A percentile compares a stretch with the other conserved stretches of the same genome.
Conservation (phyloP, 2,113 vertebrate genomes). For the Spheniscus mendiculus region DNA sequence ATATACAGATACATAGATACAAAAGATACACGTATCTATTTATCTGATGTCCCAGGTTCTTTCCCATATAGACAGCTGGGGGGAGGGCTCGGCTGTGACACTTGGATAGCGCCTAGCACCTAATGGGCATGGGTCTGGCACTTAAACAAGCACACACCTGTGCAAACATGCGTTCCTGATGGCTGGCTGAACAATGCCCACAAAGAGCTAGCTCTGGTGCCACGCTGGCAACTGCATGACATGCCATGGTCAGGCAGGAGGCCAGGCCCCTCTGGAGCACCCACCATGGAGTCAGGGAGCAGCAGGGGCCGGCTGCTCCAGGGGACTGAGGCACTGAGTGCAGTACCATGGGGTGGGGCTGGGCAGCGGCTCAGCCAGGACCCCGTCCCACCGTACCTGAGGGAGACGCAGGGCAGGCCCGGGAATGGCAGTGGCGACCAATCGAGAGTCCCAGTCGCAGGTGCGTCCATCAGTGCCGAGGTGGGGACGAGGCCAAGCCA, state of each 20-base stretch:
- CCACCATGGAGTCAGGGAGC: background rate
- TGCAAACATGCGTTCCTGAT: rapidly evolving
- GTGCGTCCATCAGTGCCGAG: background rate
- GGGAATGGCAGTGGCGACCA: background rate
- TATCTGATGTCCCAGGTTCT: background rate
- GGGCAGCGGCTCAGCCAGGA: background rate
- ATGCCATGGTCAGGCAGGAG: background rate
- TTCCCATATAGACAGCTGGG: rapidly evolving
- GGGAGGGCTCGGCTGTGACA: background rate
- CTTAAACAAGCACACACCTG: background rate
- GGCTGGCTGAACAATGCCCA: background rate
- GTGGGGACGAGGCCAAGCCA: background rate
- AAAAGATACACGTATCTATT: rapidly evolving
- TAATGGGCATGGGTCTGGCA: background rate
- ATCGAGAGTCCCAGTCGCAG: rapidly evolving
- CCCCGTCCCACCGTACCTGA: background rate
- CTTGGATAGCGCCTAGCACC: background rate
- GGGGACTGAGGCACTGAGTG: rapidly evolving
- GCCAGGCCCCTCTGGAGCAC: background rate
- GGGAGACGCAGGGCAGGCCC: background rate
- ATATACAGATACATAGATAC: rapidly evolving
- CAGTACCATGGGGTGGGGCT: background rate
- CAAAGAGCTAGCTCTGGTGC: background rate
- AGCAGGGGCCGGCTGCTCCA: rapidly evolving
- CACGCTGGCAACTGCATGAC: rapidly evolving